phyloP scores from a whole-genome alignment of 2,113 vertebrate species.

The Petromus typicus region DNA sequence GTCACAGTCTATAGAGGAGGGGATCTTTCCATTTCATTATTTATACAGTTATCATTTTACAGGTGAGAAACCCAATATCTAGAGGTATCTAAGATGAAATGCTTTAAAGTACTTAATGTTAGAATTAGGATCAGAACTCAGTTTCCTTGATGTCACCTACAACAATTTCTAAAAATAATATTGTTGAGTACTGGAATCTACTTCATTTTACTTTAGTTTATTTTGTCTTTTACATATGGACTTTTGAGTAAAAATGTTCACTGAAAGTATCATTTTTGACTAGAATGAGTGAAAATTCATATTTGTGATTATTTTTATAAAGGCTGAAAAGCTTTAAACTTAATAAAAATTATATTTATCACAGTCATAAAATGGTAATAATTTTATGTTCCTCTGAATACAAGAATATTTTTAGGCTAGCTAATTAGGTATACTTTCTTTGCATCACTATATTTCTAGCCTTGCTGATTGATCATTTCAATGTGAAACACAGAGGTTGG shows the following conservation, averaged over 20 bases:
- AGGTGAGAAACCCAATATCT: not conserved
- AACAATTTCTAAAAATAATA: not conserved
- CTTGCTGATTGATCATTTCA: not conserved
- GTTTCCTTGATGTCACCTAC: not conserved
- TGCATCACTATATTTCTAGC: not conserved
- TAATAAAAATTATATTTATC: not conserved
- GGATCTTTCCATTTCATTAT: not conserved
- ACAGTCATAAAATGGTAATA: not conserved
- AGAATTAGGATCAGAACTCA: not conserved
- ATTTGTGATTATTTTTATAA: slow-evolving; percentile 14
- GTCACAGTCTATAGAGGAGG: not conserved
- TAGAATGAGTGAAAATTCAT: slow-evolving; percentile 1
- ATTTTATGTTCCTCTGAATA: not conserved
- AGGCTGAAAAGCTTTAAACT: not conserved
- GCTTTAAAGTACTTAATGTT: not conserved
- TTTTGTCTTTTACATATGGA: not conserved
- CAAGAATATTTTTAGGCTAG: not conserved
- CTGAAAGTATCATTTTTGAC: not conserved
- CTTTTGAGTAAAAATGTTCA: not conserved
- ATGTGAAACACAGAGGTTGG: slow-evolving; percentile 68
- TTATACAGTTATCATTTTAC: not conserved
- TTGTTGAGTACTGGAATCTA: not conserved
- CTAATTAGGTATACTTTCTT: slow-evolving; percentile 20
- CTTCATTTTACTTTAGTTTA: not conserved
- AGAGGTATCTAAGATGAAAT: not conserved